These are phyloP conservation scores for Camarhynchus parvulus DNA, from an alignment of 2,113 vertebrate species.

Conservation along the genomic window DNA sequence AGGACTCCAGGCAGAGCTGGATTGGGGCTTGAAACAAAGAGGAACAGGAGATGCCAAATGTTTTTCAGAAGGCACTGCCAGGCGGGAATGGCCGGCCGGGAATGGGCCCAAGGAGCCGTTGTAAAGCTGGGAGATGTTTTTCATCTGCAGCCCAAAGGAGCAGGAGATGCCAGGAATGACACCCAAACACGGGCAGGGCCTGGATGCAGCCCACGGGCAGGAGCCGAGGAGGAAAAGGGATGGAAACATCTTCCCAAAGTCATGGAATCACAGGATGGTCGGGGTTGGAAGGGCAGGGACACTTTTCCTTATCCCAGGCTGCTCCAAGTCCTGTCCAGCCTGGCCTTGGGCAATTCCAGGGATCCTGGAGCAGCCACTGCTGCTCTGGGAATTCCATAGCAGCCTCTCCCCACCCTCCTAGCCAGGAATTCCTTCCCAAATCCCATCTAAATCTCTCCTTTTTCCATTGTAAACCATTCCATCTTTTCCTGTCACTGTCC, in stretches of 20 bases:
- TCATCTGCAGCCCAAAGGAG: neutral
- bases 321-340: neutral
- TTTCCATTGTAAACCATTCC: neutral
- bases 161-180: rapidly evolving
- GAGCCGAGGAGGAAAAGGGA: rapidly evolving
- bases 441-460: neutral
- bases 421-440: neutral
- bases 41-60: neutral
- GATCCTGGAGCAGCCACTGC: neutral
- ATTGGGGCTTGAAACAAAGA: neutral
- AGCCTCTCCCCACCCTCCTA: neutral
- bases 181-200: neutral
- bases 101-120: neutral
- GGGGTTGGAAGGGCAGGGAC: neutral
- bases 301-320: rapidly evolving
- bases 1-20: neutral
- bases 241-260: rapidly evolving
- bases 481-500: rapidly evolving
- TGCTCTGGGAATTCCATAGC: neutral
- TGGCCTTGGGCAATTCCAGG: neutral
- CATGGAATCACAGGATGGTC: rapidly evolving
- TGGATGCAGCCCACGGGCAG: rapidly evolving
- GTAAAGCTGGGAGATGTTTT: neutral
- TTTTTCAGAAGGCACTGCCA: neutral
- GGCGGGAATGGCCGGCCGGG: neutral